phyloP scores from a whole-genome alignment of 2,797 vertebrate species.

The Schizopygopsis malacanthus region DNA sequence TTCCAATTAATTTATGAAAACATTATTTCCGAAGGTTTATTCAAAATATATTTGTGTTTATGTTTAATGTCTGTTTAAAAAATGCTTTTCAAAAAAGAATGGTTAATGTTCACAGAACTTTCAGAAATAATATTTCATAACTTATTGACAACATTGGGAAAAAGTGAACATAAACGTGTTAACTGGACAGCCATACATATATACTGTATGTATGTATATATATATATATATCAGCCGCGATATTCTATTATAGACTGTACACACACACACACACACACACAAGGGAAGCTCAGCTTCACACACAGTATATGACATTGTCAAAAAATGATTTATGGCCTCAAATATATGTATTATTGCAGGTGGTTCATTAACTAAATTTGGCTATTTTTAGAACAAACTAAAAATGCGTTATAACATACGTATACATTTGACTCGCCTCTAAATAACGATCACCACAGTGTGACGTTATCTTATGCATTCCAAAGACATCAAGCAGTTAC shows the following conservation, averaged over 20 bases:
- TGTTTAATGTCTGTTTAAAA: not conserved
- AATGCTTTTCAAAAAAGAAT: not conserved
- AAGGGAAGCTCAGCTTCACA: too few species aligned
- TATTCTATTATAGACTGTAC: too few species aligned
- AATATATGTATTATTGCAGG: not conserved
- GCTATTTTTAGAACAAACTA: not conserved
- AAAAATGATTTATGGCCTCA: not conserved
- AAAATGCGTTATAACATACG: not conserved
- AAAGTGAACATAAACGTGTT: not conserved
- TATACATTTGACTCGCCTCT: conserved; percentile 31
- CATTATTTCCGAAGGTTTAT: not conserved
- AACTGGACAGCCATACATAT: not conserved
- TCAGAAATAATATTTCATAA: not conserved
- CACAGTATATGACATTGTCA: not conserved
- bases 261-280: too few species aligned
- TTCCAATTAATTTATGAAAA: not conserved
- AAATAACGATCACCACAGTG: conserved; percentile 21
- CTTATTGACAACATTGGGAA: not conserved
- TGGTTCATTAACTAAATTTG: not conserved
- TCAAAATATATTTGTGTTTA: not conserved
- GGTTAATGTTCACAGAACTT: not conserved
- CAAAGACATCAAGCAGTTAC: conserved; percentile 27
- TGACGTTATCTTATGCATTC: conserved; percentile 16
- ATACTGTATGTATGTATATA: too few species aligned
- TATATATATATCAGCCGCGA: too few species aligned